These are phyloP conservation scores for Drosophila borealis DNA, from an alignment of 2,888 invertebrate species.

Conservation along the genomic window DNA sequence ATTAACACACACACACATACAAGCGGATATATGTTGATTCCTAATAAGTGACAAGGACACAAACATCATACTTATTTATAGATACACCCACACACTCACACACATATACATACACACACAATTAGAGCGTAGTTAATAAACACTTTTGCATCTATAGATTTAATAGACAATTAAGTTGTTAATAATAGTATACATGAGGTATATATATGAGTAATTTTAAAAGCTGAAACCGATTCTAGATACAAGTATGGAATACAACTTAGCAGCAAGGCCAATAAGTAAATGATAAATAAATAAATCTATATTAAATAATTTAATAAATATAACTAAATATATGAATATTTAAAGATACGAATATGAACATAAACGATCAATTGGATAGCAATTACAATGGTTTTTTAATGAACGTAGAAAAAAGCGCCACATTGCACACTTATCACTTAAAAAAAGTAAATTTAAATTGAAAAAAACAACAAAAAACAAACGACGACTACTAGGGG, in stretches of 20 bases:
- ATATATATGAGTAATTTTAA: slow-evolving; percentile 61
- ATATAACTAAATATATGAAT: slow-evolving; percentile 30
- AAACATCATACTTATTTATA: slow-evolving; percentile 14
- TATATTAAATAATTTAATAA: slow-evolving; percentile 19
- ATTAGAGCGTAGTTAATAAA: slow-evolving; percentile 60
- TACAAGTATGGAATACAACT: slow-evolving; percentile 47
- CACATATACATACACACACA: slow-evolving; percentile 3
- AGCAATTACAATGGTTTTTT: slow-evolving; percentile 75
- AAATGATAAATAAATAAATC: slow-evolving; percentile 46
- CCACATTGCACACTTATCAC: slow-evolving; percentile 65
- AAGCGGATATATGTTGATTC: slow-evolving; percentile 75
- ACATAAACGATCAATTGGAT: slow-evolving; percentile 63
- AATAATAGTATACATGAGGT: slow-evolving; percentile 65
- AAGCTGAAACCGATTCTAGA: slow-evolving; percentile 60
- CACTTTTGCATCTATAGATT: slow-evolving; percentile 65
- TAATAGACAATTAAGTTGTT: slow-evolving; percentile 66
- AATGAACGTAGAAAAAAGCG: slow-evolving; percentile 61
- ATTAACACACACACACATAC: slow-evolving; percentile 19
- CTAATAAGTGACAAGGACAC: slow-evolving; percentile 56
- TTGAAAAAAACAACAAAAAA: neutral
- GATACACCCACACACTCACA: slow-evolving; percentile 17
- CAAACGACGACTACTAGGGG: slow-evolving; percentile 21
- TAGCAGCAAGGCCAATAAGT: slow-evolving; percentile 69
- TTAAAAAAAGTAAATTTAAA: slow-evolving; percentile 11
- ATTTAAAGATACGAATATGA: slow-evolving; percentile 19